Percentiles rank a stretch among this genome's conserved stretches.
Evolutionary conservation across 1,140 invertebrate genomes (phyloP).

Genomic region (Parapsyche elsis): DNA sequence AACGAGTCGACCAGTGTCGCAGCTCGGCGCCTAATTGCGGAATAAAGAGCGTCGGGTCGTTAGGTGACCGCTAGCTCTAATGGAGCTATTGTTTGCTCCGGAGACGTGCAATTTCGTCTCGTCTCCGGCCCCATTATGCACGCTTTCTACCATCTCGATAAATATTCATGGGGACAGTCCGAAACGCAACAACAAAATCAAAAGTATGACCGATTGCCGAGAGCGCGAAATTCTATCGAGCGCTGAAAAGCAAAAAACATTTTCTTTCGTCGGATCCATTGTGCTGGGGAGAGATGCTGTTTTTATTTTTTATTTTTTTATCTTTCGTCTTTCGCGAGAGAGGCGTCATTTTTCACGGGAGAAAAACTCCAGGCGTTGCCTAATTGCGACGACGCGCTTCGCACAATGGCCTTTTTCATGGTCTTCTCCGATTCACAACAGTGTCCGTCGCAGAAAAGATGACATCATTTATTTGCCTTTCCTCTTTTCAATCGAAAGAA

Average conservation of each 20-base stretch:
- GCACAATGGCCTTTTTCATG: no score
- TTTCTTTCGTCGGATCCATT: no score
- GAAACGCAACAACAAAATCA: slow-evolving; percentile 41
- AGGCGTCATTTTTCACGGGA: slow-evolving; percentile 36
- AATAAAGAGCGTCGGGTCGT: slow-evolving; percentile 1
- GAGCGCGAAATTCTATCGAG: neutral
- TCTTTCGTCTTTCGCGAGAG: neutral
- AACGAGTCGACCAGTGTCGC: neutral
- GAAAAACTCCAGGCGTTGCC: neutral
- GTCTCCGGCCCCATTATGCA: slow-evolving; percentile 57
- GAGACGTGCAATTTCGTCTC: slow-evolving; percentile 45
- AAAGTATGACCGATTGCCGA: slow-evolving; percentile 13
- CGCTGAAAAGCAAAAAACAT: no score
- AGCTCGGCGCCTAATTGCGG: neutral
- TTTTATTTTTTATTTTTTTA: no score
- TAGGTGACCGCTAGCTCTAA: slow-evolving; percentile 39
- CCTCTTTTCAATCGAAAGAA: no score
- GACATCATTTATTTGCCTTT: no score
- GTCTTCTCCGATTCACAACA: no score
- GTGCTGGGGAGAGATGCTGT: no score
- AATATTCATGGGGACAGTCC: slow-evolving; percentile 45
- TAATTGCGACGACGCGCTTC: no score
- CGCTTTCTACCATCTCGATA: slow-evolving; percentile 51
- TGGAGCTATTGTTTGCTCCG: slow-evolving; percentile 44
- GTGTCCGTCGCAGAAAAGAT: no score